These are phyloP conservation scores for Nemurella pictetii DNA, from an alignment of 2,888 invertebrate genomes.

Conservation along the genomic window DNA sequence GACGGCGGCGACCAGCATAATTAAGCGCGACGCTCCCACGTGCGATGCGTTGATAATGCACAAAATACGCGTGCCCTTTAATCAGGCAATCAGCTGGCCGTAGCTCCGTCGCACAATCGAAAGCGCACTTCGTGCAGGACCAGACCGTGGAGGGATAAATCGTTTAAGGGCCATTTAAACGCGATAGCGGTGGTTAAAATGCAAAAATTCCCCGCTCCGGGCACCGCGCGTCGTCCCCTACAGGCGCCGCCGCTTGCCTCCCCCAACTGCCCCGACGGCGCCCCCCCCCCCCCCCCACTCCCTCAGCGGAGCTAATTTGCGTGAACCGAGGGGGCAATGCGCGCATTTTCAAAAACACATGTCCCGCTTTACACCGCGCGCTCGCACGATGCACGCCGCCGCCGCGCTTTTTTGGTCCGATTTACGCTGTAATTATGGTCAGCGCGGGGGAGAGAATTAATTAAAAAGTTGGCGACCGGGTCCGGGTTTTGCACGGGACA, in stretches of 20 bases:
- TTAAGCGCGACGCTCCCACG: neutral
- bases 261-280: too few relatives aligned
- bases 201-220: neutral
- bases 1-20: neutral
- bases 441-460: slow-evolving; percentile 23
- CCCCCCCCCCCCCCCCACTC: too few relatives aligned
- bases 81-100: neutral
- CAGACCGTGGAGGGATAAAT: neutral
- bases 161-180: neutral
- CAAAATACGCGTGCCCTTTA: neutral
- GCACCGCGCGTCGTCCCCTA: neutral
- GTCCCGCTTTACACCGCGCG: neutral
- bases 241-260: too few relatives aligned
- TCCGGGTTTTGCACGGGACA: neutral
- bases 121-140: too few relatives aligned
- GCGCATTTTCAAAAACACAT: slow-evolving; percentile 17
- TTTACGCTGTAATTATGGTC: slow-evolving; percentile 23
- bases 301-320: slow-evolving; percentile 23
- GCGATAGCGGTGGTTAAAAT: neutral
- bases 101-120: neutral
- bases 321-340: neutral
- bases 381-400: neutral
- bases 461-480: slow-evolving; percentile 12
- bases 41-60: neutral
- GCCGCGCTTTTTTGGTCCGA: slow-evolving; percentile 9